phyloP scores from a whole-genome alignment of 64 coral and sea anemone species.

The Actinia equina region DNA sequence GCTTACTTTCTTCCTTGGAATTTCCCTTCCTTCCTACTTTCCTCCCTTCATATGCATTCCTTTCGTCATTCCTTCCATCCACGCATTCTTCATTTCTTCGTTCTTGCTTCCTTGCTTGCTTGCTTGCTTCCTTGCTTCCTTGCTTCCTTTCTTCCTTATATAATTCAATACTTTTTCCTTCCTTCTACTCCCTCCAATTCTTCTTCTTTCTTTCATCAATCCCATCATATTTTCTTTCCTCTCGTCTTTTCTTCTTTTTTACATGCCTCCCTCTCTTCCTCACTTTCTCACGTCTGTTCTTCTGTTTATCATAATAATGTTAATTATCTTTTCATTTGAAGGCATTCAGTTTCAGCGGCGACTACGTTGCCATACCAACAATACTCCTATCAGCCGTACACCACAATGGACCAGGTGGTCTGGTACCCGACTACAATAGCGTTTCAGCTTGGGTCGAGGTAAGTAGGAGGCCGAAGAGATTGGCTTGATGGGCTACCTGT shows the following conservation, averaged over 20 bases:
- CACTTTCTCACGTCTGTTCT: neutral
- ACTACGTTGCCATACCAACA: conserved; percentile 23
- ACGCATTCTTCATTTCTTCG: too few relatives aligned
- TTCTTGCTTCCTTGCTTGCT: neutral
- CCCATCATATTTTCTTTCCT: too few relatives aligned
- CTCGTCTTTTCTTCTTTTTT: too few relatives aligned
- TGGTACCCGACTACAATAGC: conserved; percentile 26
- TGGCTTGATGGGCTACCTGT: too few relatives aligned
- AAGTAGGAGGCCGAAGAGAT: neutral
- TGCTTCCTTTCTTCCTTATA: neutral
- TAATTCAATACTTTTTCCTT: too few relatives aligned
- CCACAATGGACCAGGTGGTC: neutral
- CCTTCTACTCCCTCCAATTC: too few relatives aligned
- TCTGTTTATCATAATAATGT: neutral
- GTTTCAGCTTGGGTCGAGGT: conserved; percentile 18
- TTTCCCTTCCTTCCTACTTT: too few relatives aligned
- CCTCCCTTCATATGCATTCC: too few relatives aligned
- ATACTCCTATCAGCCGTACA: conserved; percentile 9
- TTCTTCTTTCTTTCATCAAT: too few relatives aligned
- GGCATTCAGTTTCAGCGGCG: neutral
- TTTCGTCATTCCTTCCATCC: too few relatives aligned
- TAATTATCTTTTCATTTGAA: neutral
- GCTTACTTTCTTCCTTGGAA: too few relatives aligned
- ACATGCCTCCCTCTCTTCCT: too few relatives aligned
- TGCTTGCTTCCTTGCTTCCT: neutral